Percentiles rank a stretch among this genome's conserved stretches.
Evolutionary conservation across 1,140 invertebrate genomes (phyloP).

Genomic region (Cotesia chilonis): DNA sequence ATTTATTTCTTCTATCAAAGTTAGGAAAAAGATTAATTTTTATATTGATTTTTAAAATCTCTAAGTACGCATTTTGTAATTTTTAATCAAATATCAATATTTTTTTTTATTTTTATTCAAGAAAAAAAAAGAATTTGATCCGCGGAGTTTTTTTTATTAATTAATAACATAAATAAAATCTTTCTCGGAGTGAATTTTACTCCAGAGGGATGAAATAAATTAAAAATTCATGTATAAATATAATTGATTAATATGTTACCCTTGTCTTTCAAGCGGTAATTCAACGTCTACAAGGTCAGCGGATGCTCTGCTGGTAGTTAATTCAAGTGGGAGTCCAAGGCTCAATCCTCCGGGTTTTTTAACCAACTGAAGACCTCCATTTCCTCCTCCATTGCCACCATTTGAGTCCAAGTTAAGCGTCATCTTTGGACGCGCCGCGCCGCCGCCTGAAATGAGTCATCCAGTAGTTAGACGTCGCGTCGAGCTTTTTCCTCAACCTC

Average conservation of each 20-base stretch:
- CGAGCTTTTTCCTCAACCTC: conserved; percentile 33
- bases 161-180: too few species aligned
- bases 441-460: conserved; percentile 60
- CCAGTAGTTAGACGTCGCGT: conserved; percentile 50
- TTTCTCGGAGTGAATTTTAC: too few species aligned
- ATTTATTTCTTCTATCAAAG: too few species aligned
- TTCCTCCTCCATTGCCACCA: conserved; percentile 51
- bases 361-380: conserved; percentile 46
- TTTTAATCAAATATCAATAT: too few species aligned
- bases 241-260: conserved; percentile 67
- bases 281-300: conserved; percentile 81
- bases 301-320: conserved; percentile 67
- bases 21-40: too few species aligned
- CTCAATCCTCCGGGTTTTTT: conserved; percentile 63
- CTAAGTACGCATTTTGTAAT: too few species aligned
- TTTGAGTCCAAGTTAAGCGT: conserved; percentile 75
- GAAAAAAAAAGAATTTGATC: too few species aligned
- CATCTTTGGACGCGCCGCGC: conserved; percentile 71
- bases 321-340: conserved; percentile 70
- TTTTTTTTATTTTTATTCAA: too few species aligned
- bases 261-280: conserved; percentile 84
- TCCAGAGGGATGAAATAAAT: too few species aligned
- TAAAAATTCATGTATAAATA: too few species aligned
- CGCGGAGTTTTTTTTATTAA: too few species aligned
- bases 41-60: too few species aligned